phyloP scores from a whole-genome alignment of 2,888 invertebrate genomes.

The Archaeoteleia sp. region DNA sequence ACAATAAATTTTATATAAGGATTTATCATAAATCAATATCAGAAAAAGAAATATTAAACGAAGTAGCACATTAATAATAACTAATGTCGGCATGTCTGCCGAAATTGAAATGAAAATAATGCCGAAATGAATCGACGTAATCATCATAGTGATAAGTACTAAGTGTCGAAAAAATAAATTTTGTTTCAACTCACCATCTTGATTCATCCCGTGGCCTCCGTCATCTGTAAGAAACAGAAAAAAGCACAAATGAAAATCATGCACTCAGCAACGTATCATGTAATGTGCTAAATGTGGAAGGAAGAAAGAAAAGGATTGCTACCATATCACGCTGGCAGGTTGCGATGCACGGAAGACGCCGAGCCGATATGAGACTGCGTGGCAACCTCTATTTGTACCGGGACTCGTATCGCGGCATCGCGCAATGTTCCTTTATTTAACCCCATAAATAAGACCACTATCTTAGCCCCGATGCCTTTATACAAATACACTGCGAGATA shows the following conservation, averaged over 20 bases:
- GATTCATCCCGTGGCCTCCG: conserved; percentile 71
- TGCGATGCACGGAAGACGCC: conserved; percentile 61
- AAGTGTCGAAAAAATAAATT: too few species aligned
- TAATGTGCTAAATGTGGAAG: conserved; percentile 39
- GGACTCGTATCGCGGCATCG: conserved; percentile 66
- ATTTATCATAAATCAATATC: too few species aligned
- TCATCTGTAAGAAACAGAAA: conserved; percentile 64
- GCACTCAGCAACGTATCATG: conserved; percentile 25
- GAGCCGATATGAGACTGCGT: conserved; percentile 60
- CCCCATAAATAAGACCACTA: conserved; percentile 72
- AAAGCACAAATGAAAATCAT: conserved; percentile 36
- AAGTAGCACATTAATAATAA: too few species aligned
- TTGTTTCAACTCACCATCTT: conserved; percentile 68
- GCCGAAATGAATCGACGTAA: too few species aligned
- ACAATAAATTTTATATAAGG: too few species aligned
- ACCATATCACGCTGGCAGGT: conserved; percentile 60
- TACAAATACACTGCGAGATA: conserved; percentile 49
- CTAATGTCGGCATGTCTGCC: too few species aligned
- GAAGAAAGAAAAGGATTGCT: conserved; percentile 45
- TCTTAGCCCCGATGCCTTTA: conserved; percentile 64
- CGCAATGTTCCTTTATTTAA: conserved; percentile 70
- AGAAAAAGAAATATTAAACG: too few species aligned
- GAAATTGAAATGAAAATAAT: too few species aligned
- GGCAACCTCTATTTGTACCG: conserved; percentile 69
- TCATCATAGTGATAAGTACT: too few species aligned